These are phyloP conservation scores for Sminthurides aquaticus DNA, from an alignment of 2,888 invertebrate species.

Conservation along the genomic window DNA sequence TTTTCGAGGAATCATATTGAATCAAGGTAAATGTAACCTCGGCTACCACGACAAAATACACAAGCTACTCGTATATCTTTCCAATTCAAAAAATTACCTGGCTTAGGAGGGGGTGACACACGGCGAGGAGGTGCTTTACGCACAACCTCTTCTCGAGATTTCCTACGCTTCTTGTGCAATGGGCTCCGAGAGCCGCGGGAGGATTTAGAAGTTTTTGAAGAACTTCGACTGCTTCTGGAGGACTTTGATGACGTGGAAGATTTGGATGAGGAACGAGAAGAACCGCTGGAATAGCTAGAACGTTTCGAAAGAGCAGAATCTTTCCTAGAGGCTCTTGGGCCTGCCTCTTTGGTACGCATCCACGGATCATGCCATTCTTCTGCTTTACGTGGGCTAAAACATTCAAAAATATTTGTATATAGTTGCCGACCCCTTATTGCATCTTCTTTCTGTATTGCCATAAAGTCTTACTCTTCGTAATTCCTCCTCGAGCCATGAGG, in stretches of 20 bases:
- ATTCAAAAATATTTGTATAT: background rate
- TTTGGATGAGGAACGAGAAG: constrained; percentile 31
- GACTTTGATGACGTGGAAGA: constrained; percentile 28
- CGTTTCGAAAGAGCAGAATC: constrained; percentile 28
- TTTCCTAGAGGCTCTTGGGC: constrained; percentile 19
- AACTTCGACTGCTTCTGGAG: constrained; percentile 22
- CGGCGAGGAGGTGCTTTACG: constrained; percentile 31
- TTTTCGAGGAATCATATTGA: too few species aligned
- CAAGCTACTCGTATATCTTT: too few species aligned
- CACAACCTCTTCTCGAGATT: constrained; percentile 24
- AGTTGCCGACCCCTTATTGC: background rate
- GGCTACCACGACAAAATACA: too few species aligned
- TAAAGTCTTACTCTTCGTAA: constrained; percentile 26
- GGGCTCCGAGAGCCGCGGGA: constrained; percentile 26
- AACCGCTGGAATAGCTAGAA: constrained; percentile 31
- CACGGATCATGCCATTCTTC: constrained; percentile 96
- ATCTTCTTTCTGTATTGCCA: background rate
- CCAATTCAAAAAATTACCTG: constrained; percentile 24
- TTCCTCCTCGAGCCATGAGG: constrained; percentile 17
- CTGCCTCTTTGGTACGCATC: constrained; percentile 67
- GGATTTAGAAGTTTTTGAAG: constrained; percentile 29
- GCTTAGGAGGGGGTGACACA: constrained; percentile 27
- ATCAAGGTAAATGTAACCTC: too few species aligned
- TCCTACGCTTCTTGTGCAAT: constrained; percentile 19
- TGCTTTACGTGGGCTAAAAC: constrained; percentile 47